These are phyloP conservation scores for Drosophila kohkoa DNA, from an alignment of 1,140 invertebrate genomes.

Conservation along the genomic window DNA sequence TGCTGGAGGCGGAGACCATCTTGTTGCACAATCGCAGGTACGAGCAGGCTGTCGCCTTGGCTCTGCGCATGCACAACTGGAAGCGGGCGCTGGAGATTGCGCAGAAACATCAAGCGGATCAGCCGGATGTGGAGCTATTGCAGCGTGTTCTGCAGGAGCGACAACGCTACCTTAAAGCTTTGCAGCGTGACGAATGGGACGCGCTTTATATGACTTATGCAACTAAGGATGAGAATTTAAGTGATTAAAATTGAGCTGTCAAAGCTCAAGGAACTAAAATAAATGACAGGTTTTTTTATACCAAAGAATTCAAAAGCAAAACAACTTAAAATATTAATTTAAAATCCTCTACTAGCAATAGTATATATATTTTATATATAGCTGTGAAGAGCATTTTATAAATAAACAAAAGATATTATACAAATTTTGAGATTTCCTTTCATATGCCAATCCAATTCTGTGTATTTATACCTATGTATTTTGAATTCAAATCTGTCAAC, in stretches of 20 bases:
- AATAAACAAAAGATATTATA: too few species aligned
- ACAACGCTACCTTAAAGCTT: slow-evolving; percentile 90
- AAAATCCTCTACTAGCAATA: too few species aligned
- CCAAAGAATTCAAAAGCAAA: too few species aligned
- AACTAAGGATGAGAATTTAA: slow-evolving; percentile 85
- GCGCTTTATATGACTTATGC: slow-evolving; percentile 88
- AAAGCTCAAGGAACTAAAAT: too few species aligned
- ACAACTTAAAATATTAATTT: too few species aligned
- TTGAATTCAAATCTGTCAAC: too few species aligned
- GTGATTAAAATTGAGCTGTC: slow-evolving; percentile 31
- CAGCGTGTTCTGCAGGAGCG: slow-evolving; percentile 92
- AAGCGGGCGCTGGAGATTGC: slow-evolving; percentile 94
- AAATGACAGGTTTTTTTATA: too few species aligned
- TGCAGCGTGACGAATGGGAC: slow-evolving; percentile 92
- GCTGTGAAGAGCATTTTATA: too few species aligned
- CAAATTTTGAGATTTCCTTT: too few species aligned
- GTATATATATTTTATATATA: too few species aligned
- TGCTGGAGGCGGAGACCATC: slow-evolving; percentile 92
- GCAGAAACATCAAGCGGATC: slow-evolving; percentile 89
- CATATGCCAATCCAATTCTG: too few species aligned
- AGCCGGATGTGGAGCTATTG: slow-evolving; percentile 86
- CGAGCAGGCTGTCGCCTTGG: slow-evolving; percentile 91
- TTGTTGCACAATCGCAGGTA: slow-evolving; percentile 91
- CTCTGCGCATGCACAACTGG: slow-evolving; percentile 95
- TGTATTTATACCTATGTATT: too few species aligned